A percentile compares a stretch with the other conserved stretches of the same genome.
Conservation (phyloP, 2,888 invertebrate genomes). For the Geotrupes spiniger region DNA sequence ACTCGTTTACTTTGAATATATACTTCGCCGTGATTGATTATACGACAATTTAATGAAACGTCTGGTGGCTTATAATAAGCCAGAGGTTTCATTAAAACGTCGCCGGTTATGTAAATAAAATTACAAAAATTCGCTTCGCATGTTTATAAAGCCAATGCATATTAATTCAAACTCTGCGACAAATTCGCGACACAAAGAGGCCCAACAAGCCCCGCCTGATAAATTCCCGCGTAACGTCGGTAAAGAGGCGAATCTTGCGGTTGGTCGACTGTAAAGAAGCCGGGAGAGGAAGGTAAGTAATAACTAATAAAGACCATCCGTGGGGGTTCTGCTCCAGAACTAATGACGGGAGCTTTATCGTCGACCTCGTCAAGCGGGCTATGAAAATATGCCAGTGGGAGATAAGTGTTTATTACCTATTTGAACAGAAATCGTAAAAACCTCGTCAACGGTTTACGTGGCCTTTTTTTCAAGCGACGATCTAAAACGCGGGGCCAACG, state of each 20-base stretch:
- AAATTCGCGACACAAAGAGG: background rate
- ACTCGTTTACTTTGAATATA: no score
- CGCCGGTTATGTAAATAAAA: background rate
- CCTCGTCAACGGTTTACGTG: slow-evolving; percentile 23
- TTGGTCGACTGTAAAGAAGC: slow-evolving; percentile 20
- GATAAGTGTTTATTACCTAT: slow-evolving; percentile 32
- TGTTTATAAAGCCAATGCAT: background rate
- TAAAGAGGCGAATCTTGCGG: slow-evolving; percentile 18
- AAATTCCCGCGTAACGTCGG: slow-evolving; percentile 17
- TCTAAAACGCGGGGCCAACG: slow-evolving; percentile 3
- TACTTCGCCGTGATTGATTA: no score
- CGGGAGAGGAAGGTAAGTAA: slow-evolving; percentile 22
- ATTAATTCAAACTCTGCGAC: background rate
- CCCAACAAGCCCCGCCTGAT: slow-evolving; percentile 1
- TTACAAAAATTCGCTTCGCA: background rate
- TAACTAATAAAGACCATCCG: slow-evolving; percentile 30
- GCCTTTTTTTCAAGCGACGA: slow-evolving; percentile 18
- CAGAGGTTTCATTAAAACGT: no score
- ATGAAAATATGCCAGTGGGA: slow-evolving; percentile 25
- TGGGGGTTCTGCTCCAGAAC: slow-evolving; percentile 24
- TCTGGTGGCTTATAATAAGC: no score
- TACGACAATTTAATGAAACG: no score
- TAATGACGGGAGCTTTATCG: slow-evolving; percentile 31
- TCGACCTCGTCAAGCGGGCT: slow-evolving; percentile 22
- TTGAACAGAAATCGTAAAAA: slow-evolving; percentile 28